These are phyloP conservation scores for Scolopax rusticola DNA, from an alignment of 2,797 vertebrate genomes.

Conservation along the genomic window DNA sequence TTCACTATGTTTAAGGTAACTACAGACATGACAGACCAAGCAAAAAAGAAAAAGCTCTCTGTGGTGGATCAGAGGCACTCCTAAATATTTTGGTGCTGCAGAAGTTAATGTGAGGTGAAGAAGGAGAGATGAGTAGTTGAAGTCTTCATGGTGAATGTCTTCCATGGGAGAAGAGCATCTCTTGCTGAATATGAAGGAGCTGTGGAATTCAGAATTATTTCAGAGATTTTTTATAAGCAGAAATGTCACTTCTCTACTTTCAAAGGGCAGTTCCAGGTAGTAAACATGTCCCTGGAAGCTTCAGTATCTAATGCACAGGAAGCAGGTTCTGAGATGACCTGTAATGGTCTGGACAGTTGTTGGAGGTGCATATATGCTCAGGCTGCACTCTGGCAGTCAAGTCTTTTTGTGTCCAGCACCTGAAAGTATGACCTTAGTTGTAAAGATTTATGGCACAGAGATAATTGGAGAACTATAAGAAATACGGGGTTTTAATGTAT, in stretches of 20 bases:
- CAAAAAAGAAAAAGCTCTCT: not conserved
- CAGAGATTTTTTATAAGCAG: not conserved
- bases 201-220: not conserved
- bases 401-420: not conserved
- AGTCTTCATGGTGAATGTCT: not conserved
- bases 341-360: not conserved
- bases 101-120: not conserved
- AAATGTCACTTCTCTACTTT: not conserved
- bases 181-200: not conserved
- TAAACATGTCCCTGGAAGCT: not conserved
- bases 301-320: not conserved
- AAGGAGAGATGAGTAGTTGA: not conserved
- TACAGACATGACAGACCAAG: not conserved
- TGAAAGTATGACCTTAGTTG: not conserved
- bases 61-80: not conserved
- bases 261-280: not conserved
- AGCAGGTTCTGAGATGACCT: not conserved
- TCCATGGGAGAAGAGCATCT: not conserved
- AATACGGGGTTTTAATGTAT: not conserved
- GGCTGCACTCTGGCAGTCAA: not conserved
- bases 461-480: fast-evolving
- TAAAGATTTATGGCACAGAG: not conserved
- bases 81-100: not conserved
- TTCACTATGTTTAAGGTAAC: not conserved
- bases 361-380: not conserved